phyloP scores from a whole-genome alignment of 1,140 invertebrate genomes.

The Drosophila melanica region DNA sequence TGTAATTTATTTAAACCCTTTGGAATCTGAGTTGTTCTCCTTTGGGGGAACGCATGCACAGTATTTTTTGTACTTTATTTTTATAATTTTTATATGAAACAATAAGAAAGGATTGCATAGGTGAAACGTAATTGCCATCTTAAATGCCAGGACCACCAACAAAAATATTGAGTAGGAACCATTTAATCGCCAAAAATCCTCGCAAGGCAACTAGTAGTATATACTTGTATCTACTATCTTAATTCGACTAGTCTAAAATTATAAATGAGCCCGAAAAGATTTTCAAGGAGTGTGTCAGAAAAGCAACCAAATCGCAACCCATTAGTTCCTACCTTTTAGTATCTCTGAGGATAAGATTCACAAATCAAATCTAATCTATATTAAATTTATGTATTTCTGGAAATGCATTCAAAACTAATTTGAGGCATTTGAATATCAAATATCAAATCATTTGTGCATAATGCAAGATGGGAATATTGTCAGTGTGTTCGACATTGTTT shows the following conservation, averaged over 20 bases:
- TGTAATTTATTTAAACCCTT: constrained; percentile 49
- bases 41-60: constrained; percentile 55
- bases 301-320: constrained; percentile 13
- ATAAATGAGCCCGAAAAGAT: constrained; percentile 17
- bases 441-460: constrained; percentile 2
- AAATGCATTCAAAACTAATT: background rate
- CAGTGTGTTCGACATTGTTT: background rate
- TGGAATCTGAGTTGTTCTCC: constrained; percentile 46
- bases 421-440: background rate
- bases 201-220: constrained; percentile 38
- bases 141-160: constrained; percentile 52
- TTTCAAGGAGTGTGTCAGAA: constrained; percentile 2
- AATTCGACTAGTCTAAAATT: constrained; percentile 28
- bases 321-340: constrained; percentile 27
- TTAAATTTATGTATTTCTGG: background rate
- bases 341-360: background rate
- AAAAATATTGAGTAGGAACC: constrained; percentile 7
- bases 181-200: constrained; percentile 54
- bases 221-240: constrained; percentile 6
- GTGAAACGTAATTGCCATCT: constrained; percentile 48
- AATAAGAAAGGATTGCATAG: constrained; percentile 4
- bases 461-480: too few species aligned
- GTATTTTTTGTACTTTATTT: constrained; percentile 71
- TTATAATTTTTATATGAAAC: constrained; percentile 34
- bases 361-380: background rate